A percentile compares a stretch with the other conserved stretches of the same genome.
phyloP scores from a whole-genome alignment of 1,140 invertebrate genomes.

The Drosophila neocordata region DNA sequence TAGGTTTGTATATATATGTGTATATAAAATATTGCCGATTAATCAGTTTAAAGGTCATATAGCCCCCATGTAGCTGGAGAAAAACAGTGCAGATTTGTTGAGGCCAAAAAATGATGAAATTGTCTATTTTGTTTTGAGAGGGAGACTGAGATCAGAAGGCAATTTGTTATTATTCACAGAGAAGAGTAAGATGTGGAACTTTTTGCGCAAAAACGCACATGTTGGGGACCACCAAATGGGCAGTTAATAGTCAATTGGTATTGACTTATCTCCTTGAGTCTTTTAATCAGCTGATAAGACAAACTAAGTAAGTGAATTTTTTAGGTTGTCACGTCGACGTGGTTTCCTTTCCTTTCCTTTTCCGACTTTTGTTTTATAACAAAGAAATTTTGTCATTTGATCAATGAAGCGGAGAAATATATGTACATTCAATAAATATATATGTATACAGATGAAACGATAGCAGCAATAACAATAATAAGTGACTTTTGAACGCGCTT shows the following conservation, averaged over 20 bases:
- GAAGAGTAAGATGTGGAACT: neutral
- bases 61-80: constrained; percentile 15
- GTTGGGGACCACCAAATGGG: neutral
- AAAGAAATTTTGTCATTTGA: neutral
- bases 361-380: neutral
- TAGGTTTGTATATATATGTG: constrained; percentile 43
- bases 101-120: constrained; percentile 7
- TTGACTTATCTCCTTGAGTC: neutral
- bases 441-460: neutral
- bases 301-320: neutral
- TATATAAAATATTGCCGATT: constrained; percentile 58
- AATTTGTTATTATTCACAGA: constrained; percentile 40
- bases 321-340: constrained; percentile 11
- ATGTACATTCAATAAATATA: too few species aligned
- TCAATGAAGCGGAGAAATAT: constrained; percentile 42
- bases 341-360: neutral
- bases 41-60: constrained; percentile 68
- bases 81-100: constrained; percentile 38
- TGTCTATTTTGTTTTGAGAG: neutral
- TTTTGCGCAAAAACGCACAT: neutral
- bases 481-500: constrained; percentile 64
- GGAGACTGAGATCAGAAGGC: neutral
- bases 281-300: constrained; percentile 6
- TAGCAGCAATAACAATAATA: constrained; percentile 16
- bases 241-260: constrained; percentile 6